phyloP scores from a whole-genome alignment of 2,797 vertebrate genomes.

The Sebastes steindachneri region DNA sequence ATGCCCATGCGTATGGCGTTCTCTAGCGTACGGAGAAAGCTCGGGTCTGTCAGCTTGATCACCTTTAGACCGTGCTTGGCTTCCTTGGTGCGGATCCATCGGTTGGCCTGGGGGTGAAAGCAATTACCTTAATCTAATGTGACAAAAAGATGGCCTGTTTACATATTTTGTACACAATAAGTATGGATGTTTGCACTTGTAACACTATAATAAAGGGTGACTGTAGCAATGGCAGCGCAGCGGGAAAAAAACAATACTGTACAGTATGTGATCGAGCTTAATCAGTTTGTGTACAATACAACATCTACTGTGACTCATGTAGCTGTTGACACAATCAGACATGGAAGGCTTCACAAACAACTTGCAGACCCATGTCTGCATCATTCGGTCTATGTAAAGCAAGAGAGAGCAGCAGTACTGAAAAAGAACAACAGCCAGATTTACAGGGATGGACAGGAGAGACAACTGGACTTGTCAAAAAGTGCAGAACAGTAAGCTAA shows the following conservation, averaged over 20 bases:
- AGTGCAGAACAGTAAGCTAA: neutral
- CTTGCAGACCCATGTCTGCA: neutral
- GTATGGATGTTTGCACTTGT: neutral
- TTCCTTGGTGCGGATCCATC: conserved; percentile 90
- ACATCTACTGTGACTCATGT: neutral
- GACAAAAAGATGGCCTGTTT: neutral
- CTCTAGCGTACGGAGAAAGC: conserved; percentile 86
- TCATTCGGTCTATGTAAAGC: neutral
- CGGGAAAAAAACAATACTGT: neutral
- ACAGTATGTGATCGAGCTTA: neutral
- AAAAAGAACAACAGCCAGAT: neutral
- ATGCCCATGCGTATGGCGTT: conserved; percentile 87
- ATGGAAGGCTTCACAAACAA: conserved; percentile 5
- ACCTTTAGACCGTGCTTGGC: conserved; percentile 85
- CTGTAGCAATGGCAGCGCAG: neutral
- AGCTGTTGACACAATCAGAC: conserved; percentile 1
- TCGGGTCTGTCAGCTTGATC: conserved; percentile 87
- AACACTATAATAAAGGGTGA: neutral
- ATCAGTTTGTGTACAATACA: neutral
- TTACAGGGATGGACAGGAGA: conserved; percentile 10
- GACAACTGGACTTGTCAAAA: conserved; percentile 8
- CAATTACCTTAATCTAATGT: conserved; percentile 6
- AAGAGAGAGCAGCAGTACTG: neutral
- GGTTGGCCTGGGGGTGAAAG: conserved; percentile 82
- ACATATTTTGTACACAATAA: neutral